A percentile compares a stretch with the other conserved stretches of the same genome.
Conservation (phyloP, 2,888 invertebrate species). For the Polylopha cassiicola region DNA sequence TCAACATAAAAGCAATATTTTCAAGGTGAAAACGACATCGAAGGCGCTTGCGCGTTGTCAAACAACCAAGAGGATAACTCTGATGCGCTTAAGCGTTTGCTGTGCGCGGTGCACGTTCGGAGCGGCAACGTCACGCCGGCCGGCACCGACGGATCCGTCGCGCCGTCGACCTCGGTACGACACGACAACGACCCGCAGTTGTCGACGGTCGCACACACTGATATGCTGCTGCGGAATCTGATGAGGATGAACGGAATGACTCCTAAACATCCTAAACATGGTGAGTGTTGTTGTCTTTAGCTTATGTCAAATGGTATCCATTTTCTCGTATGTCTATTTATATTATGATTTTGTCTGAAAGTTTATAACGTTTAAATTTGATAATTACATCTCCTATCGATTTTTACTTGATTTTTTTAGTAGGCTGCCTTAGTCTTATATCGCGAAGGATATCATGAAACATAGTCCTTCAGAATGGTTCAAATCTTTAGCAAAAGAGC, state of each 20-base stretch:
- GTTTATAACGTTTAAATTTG: too few species aligned
- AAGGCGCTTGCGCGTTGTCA: conserved; percentile 37
- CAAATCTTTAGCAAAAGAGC: too few species aligned
- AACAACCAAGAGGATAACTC: conserved; percentile 29
- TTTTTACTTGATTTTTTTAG: too few species aligned
- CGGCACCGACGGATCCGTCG: conserved; percentile 30
- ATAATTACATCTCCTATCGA: too few species aligned
- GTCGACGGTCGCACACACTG: conserved; percentile 59
- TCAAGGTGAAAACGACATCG: conserved; percentile 67
- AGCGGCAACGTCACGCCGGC: conserved; percentile 38
- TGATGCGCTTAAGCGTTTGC: conserved; percentile 54
- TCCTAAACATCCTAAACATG: conserved; percentile 40
- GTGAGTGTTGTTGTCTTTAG: conserved; percentile 30
- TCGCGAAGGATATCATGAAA: too few species aligned
- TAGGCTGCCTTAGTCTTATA: too few species aligned
- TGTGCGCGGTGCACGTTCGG: conserved; percentile 50
- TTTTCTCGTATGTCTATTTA: too few species aligned
- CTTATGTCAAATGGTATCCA: background rate
- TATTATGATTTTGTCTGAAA: too few species aligned
- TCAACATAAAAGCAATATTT: too few species aligned
- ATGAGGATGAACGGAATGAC: conserved; percentile 67
- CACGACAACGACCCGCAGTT: conserved; percentile 52
- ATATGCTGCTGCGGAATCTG: conserved; percentile 64
- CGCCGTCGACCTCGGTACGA: conserved; percentile 24
- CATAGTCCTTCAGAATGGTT: too few species aligned